A percentile compares a stretch with the other conserved stretches of the same genome.
phyloP scores from a whole-genome alignment of 2,888 invertebrate species.

The Drosophila barbarae region DNA sequence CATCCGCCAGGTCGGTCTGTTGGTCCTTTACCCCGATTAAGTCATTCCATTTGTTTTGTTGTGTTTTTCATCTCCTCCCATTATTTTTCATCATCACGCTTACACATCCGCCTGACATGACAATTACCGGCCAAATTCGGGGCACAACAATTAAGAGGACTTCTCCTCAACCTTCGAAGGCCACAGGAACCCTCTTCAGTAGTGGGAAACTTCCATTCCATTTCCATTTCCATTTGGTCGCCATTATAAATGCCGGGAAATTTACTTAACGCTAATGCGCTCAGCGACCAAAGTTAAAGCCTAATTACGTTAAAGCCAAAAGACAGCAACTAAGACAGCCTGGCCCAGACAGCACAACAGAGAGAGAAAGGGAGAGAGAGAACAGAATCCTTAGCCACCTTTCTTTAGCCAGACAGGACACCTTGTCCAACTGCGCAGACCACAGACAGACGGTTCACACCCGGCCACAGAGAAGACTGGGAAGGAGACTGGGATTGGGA shows the following conservation, averaged over 20 bases:
- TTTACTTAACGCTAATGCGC: conserved; percentile 39
- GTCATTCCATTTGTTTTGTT: conserved; percentile 2
- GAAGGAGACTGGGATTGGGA: not conserved
- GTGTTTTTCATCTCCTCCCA: not conserved
- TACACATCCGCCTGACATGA: conserved; percentile 35
- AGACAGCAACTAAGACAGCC: conserved; percentile 25
- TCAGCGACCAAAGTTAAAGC: conserved; percentile 38
- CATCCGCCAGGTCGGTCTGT: not conserved
- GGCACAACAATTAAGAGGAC: conserved; percentile 15
- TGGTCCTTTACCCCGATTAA: not conserved
- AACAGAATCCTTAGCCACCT: conserved; percentile 18
- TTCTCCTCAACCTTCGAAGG: not conserved
- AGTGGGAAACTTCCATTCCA: conserved; percentile 17
- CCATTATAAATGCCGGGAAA: conserved; percentile 33
- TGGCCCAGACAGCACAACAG: conserved; percentile 1
- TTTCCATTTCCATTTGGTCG: conserved; percentile 19
- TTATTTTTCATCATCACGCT: conserved; percentile 29
- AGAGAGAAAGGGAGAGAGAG: not conserved
- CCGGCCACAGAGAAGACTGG: conserved; percentile 4
- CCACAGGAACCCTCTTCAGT: conserved; percentile 3
- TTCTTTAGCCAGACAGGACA: conserved; percentile 32
- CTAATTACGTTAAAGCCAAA: conserved; percentile 42
- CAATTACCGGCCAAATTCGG: conserved; percentile 27
- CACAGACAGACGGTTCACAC: conserved; percentile 35
- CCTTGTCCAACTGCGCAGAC: conserved; percentile 33